Evolutionary conservation across 2,888 invertebrate species (phyloP), one percentile per base, ranked within the genome.

Genomic region (Caradrina kadenii): DNA sequence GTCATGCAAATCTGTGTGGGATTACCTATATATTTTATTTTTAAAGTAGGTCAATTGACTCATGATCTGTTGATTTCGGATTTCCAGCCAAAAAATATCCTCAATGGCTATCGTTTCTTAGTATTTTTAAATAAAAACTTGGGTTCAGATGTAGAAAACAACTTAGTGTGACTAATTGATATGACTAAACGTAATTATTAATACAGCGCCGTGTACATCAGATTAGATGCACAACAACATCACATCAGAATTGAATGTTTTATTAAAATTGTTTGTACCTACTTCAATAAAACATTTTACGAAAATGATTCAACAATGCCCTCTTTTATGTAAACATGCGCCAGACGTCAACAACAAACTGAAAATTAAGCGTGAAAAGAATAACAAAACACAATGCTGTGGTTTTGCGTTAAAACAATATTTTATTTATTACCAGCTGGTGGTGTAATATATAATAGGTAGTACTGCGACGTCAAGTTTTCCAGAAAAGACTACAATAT

Each of bases 101-200:
- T 6, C 22, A 49, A 61, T 15, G 5, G 11, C 15, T 35, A 69
- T 49, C 8, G 10, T 58, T 73, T 62, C 73, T 58, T 15, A 58
- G 69, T 49, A 69, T 69, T 58, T 55, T 11, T 26, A 26, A 53
- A 53, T 21, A 60, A 60, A 52, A 48, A 69, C 45, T 11, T 26
- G 1, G 2, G 35, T 62, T 56, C 17, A 31, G 17, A 69, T 42
- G n/a, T 55, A 66, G 60, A 66, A 42, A 73, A 13, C 19, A 3
- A 73, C 31, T 35, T 19, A 15, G 7, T 68, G 73, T 68, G 73
- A 73, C 31, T 75, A 61, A 75, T 56, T 19, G 48, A 21, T 21
- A 48, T 68, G 73, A 75, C 39, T 69, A 53, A 13, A 31, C 2
- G 4, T 55, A 45, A 54, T 68, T 21, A 50, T 26, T 19, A n/a